Conservation (phyloP, 2,888 invertebrate species). For the Nowickia ferox region DNA sequence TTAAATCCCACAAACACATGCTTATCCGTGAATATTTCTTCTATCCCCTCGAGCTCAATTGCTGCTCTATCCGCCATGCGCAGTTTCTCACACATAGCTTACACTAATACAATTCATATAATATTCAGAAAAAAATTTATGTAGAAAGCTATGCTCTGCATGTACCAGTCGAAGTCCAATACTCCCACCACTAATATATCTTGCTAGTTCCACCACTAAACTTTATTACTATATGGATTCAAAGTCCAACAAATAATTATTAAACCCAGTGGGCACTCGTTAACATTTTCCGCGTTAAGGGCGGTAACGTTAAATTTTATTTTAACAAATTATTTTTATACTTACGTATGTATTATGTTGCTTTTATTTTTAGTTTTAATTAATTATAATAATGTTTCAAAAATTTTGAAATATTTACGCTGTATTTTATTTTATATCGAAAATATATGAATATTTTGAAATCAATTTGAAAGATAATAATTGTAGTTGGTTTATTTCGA, state of each 20-base stretch:
- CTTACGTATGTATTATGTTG: not conserved
- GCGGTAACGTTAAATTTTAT: not conserved
- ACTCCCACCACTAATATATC: not conserved
- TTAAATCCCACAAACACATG: not conserved
- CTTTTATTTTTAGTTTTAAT: not conserved
- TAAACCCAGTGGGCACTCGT: not conserved
- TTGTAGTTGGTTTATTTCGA: no score
- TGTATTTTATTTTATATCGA: constrained; percentile 25
- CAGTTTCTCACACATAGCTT: not conserved
- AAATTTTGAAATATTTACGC: constrained; percentile 7
- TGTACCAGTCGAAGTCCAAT: not conserved
- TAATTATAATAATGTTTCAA: not conserved
- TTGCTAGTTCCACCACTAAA: not conserved
- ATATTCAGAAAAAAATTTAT: not conserved
- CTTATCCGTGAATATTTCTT: not conserved
- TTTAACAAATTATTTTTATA: not conserved
- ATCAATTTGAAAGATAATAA: not conserved
- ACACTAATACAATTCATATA: not conserved
- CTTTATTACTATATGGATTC: not conserved
- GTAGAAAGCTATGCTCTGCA: not conserved
- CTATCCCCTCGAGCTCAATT: not conserved
- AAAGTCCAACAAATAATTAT: not conserved
- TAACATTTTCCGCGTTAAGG: not conserved
- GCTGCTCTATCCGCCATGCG: not conserved
- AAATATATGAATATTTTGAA: constrained; percentile 31